Evolutionary conservation across 2,888 invertebrate genomes (phyloP).

Genomic region (Endotricha flammealis): DNA sequence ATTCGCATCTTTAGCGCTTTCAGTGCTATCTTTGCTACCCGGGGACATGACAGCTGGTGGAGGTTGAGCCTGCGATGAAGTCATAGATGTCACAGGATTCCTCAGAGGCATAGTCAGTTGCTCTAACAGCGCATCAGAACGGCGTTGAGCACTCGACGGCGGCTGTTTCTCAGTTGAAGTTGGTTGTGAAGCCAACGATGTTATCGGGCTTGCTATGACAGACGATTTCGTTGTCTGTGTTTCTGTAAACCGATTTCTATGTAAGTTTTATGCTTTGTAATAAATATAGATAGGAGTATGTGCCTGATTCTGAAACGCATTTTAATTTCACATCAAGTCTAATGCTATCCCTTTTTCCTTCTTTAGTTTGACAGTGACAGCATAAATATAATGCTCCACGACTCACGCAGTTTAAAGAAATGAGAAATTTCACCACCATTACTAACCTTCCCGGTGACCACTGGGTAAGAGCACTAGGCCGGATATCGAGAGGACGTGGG

Average conservation of each 20-base stretch:
- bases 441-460: too few relatives aligned
- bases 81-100: conserved; percentile 46
- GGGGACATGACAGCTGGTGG: conserved; percentile 41
- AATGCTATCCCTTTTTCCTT: too few relatives aligned
- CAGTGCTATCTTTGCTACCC: conserved; percentile 59
- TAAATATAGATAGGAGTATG: too few relatives aligned
- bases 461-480: too few relatives aligned
- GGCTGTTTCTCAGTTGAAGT: conserved; percentile 55
- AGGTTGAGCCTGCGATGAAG: conserved; percentile 37
- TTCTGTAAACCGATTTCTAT: conserved; percentile 34
- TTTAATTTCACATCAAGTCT: too few relatives aligned
- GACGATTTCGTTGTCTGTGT: conserved; percentile 59
- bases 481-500: too few relatives aligned
- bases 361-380: too few relatives aligned
- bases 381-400: too few relatives aligned
- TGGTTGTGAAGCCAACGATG: conserved; percentile 59
- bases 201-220: conserved; percentile 60
- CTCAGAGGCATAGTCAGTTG: conserved; percentile 63
- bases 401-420: too few relatives aligned
- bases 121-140: conserved; percentile 66
- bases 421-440: too few relatives aligned
- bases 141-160: conserved; percentile 58
- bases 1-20: conserved; percentile 51
- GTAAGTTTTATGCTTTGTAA: too few relatives aligned
- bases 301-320: too few relatives aligned